Evolutionary conservation across 2,797 vertebrate genomes (phyloP), one percentile per base, ranked within the genome.

Genomic region (Alectoris magna): DNA sequence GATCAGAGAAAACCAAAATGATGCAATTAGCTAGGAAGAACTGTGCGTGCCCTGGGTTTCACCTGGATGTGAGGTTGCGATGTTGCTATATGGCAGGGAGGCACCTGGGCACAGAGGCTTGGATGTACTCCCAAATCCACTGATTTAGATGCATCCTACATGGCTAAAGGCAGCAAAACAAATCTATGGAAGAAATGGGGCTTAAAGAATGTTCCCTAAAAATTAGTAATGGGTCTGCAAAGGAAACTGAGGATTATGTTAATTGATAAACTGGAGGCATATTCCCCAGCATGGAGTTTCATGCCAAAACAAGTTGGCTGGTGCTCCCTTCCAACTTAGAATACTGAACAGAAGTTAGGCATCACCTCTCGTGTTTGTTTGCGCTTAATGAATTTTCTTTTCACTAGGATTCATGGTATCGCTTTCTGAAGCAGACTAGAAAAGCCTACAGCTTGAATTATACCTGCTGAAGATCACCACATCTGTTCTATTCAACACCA

Each of bases 71-170:
- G 88, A 96, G 90, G 88, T 58, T 4, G 60, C 93, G 68, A 88
- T 96, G 81, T 87, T 94, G 92, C 83, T 92, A 88, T 68, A 80
- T 68, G 83, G 71, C 80, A 95, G 62, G 78, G 62, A 96, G 74
- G 88, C 64, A 93, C 64, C 83, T 66, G 60, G 89, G 85, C 6
- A 9, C 64, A 79, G 68, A 92, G 77, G 71, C 56, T 96, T 96
- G 95, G 91, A 91, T 73, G 76, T 76, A 60, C 71, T 95, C 93
- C 95, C 91, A 92, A 94, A 94, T 95, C 83, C 74, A 76, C 53
- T 3, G 3, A 94, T 76, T 94, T 84, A 94, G 67, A 93, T 60
- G 53, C 77, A 91, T 73, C 56, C 70, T 90, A 82, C 68, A 49
- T 72, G 90, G 67, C 89, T 87, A 90, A 87, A 88, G 92, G 93